Evolutionary conservation across 1,140 invertebrate genomes (phyloP), one percentile per base, ranked within the genome.

Genomic region (Drosophila busckii): DNA sequence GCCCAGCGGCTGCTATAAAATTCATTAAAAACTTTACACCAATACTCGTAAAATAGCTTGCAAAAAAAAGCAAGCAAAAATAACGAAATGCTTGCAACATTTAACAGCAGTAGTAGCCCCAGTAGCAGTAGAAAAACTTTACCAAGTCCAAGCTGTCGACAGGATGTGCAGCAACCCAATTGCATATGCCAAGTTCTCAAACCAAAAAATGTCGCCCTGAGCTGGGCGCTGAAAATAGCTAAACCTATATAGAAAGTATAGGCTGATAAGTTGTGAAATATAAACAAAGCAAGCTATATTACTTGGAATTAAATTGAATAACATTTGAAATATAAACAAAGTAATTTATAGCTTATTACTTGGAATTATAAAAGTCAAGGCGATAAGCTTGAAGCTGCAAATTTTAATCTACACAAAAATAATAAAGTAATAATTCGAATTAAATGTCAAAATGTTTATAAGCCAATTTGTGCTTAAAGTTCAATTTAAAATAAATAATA

Each of bases 161-260:
- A 78, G 73, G 73, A 78, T 78, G 73, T 78, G 73, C 73, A 56
- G 73, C 73, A 80, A 78, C 73, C 73, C 73, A 78, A 78, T 78
- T 78, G 73, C 73, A 78, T 78, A 78, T 78, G 73, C 73, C 73
- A 78, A 78, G 80, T 73, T 73, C 60, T 40, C 58, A 60, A 80
- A 78, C 52, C 44, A 25, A 67, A 61, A 70, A 76, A 62, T 62
- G 55, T 48, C 55, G 54, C 44, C 48, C 44, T 26, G 1, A 40
- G n/a, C 15, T 5, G 10, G 29, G 0, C 45, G 70, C 67, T 48
- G 52, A 40, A 70, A 59, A 10, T 45, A 41, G 20, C 5, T 4
- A 28, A 37, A 13, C 4, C 10, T n/a, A 28, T 12, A 31, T 12
- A 20, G 3, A 4, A 13, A 26, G n/a, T n/a, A n/a, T n/a, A n/a